Conservation (phyloP, 2,888 invertebrate genomes). For the Sesia bembeciformis region DNA sequence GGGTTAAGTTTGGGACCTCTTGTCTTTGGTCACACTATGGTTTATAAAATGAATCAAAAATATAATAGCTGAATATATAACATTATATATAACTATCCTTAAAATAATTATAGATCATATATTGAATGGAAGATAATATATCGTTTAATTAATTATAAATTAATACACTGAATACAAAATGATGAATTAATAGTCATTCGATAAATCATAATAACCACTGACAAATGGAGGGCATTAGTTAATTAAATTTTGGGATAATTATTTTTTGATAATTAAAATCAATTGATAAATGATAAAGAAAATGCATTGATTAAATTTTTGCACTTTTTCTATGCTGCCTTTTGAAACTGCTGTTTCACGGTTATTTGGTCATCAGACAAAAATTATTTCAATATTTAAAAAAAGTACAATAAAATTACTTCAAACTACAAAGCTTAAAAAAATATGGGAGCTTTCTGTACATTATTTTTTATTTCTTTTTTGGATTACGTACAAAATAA, state of each 20-base stretch:
- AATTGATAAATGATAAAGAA: neutral
- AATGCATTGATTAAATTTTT: neutral
- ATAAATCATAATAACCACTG: constrained; percentile 20
- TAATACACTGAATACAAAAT: neutral
- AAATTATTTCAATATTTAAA: neutral
- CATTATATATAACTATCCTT: too few relatives aligned
- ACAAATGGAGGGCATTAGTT: constrained; percentile 21
- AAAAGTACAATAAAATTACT: neutral
- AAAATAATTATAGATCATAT: too few relatives aligned
- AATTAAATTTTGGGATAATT: constrained; percentile 17
- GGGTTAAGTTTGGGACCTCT: constrained; percentile 48
- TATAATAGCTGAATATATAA: too few relatives aligned
- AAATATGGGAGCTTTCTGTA: neutral
- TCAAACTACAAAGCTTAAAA: neutral
- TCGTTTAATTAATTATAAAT: too few relatives aligned
- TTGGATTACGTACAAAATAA: neutral
- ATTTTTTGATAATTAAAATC: constrained; percentile 7
- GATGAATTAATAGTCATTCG: neutral
- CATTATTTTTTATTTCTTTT: neutral
- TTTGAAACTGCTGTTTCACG: neutral
- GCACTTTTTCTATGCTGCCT: neutral
- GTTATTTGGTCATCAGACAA: neutral
- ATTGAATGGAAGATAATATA: too few relatives aligned
- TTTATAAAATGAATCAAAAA: constrained; percentile 19
- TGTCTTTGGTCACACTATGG: constrained; percentile 35